Evolutionary conservation across 2,113 vertebrate species (phyloP), one percentile per base, ranked within the genome.

Genomic region (Willisornis vidua): DNA sequence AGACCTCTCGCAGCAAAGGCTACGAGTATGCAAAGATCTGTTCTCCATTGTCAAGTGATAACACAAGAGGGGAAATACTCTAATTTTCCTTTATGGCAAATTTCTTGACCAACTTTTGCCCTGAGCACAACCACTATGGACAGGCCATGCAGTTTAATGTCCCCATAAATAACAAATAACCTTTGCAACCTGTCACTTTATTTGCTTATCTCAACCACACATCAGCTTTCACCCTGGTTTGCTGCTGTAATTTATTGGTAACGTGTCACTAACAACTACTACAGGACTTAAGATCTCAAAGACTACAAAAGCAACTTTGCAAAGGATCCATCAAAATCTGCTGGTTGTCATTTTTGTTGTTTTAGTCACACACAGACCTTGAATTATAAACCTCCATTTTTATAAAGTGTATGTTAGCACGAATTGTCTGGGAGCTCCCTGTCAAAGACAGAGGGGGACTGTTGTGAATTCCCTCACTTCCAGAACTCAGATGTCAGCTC

Each of bases 61-160:
- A 62, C n/a, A n/a, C 12, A 22, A 29, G 15, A 52, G 1, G 9
- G 43, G 31, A 12, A 20, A 86, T 71, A 67, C 35, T 67, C 51
- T 45, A 0, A 35, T 84, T 52, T 78, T 71, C 59, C 65, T 72
- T 61, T 17, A 67, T 2, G 62, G n/a, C 15, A 62, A 45, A 80
- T 33, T 51, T 90, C 63, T 88, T 86, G 33, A 63, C 39, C 35
- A 66, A 35, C 23, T 45, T 80, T 29, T 71, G n/a, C 51, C 72
- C 57, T 0, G 1, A 70, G 37, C 39, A 39, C 0, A 0, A 43
- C 25, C 3, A 2, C 57, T 37, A 22, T 7, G 57, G 73, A 12
- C 46, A 51, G 37, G 39, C 31, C 35, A 9, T 0, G 3, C 29
- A 25, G 33, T 57, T 71, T 26, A 41, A 55, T 19, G 67, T 68